phyloP scores from a whole-genome alignment of 2,797 vertebrate genomes.

The Pseudopleuronectes americanus region DNA sequence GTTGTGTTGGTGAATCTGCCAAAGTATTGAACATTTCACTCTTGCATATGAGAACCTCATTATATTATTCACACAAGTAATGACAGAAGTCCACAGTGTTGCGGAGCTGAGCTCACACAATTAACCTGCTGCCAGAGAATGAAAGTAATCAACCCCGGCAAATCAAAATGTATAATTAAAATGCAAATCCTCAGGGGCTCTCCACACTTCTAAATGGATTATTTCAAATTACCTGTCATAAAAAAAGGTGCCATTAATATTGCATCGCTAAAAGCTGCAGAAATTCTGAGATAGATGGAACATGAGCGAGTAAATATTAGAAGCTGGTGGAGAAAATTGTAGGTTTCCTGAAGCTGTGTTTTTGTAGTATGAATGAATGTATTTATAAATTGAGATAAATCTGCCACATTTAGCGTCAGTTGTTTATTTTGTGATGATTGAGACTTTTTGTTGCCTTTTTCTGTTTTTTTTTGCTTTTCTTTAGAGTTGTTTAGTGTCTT shows the following conservation, averaged over 20 bases:
- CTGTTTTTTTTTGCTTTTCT: too few species aligned
- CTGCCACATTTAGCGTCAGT: conserved; percentile 5
- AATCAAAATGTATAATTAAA: conserved; percentile 80
- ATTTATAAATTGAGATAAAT: neutral
- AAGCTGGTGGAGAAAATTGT: conserved; percentile 11
- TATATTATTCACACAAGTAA: conserved; percentile 60
- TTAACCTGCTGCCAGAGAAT: conserved; percentile 78
- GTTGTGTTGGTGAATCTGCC: conserved; percentile 4
- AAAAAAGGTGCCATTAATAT: conserved; percentile 67
- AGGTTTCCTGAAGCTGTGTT: conserved; percentile 6
- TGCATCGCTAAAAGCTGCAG: conserved; percentile 29
- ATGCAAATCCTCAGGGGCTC: conserved; percentile 74
- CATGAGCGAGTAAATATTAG: conserved; percentile 23
- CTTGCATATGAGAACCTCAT: conserved; percentile 47
- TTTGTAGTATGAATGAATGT: neutral
- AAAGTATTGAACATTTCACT: conserved; percentile 21
- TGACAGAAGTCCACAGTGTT: conserved; percentile 67
- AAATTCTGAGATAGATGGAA: conserved; percentile 1
- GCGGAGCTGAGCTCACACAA: conserved; percentile 68
- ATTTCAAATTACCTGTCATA: conserved; percentile 72
- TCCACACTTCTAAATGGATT: conserved; percentile 65
- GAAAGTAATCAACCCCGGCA: conserved; percentile 73
- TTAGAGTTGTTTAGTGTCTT: too few species aligned
- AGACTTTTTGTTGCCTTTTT: neutral
- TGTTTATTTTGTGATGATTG: conserved; percentile 5